These are phyloP conservation scores for Drosophila triauraria DNA, from an alignment of 1,140 invertebrate species.

Conservation along the genomic window DNA sequence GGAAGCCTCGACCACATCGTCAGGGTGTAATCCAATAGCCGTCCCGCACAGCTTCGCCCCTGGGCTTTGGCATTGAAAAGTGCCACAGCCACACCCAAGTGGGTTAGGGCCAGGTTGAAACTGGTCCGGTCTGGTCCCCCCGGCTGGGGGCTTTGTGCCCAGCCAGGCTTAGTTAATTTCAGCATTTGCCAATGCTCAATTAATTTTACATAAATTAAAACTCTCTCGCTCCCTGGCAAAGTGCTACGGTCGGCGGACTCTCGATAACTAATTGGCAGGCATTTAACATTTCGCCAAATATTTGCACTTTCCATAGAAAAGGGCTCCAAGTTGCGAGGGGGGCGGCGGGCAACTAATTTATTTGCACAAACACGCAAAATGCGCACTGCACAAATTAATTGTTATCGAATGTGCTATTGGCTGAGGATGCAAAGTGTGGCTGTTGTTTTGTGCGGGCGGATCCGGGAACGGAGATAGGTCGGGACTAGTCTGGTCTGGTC, in stretches of 20 bases:
- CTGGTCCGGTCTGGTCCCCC: slow-evolving; percentile 11
- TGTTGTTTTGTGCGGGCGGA: slow-evolving; percentile 27
- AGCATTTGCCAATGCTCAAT: slow-evolving; percentile 71
- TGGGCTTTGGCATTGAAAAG: slow-evolving; percentile 35
- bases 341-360: slow-evolving; percentile 62
- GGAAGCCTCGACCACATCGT: slow-evolving; percentile 58
- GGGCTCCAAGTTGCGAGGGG: slow-evolving; percentile 7
- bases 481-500: slow-evolving; percentile 1
- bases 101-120: slow-evolving; percentile 45
- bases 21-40: slow-evolving; percentile 28
- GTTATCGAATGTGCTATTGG: slow-evolving; percentile 72
- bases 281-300: slow-evolving; percentile 75
- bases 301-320: slow-evolving; percentile 56
- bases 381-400: slow-evolving; percentile 74
- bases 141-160: slow-evolving; percentile 7
- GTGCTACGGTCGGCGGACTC: slow-evolving; percentile 11
- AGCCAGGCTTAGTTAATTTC: slow-evolving; percentile 60
- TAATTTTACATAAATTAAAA: slow-evolving; percentile 82
- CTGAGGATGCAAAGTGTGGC: slow-evolving; percentile 16
- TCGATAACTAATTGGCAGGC: slow-evolving; percentile 73
- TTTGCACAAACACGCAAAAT: slow-evolving; percentile 75
- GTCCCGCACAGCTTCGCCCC: slow-evolving; percentile 3
- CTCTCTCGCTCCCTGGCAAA: slow-evolving; percentile 13
- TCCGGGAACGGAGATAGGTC: background rate
- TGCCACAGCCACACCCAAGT: slow-evolving; percentile 27